phyloP scores from a whole-genome alignment of 2,888 invertebrate genomes.

The Trachelus iudaicus region DNA sequence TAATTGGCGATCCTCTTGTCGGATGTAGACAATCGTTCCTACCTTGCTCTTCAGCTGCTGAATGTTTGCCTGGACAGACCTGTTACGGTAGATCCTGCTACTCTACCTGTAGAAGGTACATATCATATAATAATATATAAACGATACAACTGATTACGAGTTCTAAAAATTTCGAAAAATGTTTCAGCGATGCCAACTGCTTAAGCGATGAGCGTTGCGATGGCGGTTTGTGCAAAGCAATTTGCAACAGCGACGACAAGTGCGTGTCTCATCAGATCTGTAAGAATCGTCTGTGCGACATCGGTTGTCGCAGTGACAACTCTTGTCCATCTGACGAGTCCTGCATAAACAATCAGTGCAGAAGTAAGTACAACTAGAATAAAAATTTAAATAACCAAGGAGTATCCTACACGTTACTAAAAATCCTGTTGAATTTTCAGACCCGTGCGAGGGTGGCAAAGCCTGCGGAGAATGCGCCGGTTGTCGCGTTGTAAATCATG shows the following conservation, averaged over 20 bases:
- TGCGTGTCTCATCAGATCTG: conserved; percentile 87
- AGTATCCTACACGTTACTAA: conserved; percentile 9
- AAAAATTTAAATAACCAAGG: not conserved
- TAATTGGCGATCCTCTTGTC: conserved; percentile 80
- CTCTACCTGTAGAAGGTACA: conserved; percentile 79
- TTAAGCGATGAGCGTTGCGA: conserved; percentile 88
- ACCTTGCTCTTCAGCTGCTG: conserved; percentile 73
- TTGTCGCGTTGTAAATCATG: conserved; percentile 85
- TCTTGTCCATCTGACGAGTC: conserved; percentile 81
- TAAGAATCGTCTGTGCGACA: conserved; percentile 85
- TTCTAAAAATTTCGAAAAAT: not conserved
- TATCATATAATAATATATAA: conserved; percentile 17
- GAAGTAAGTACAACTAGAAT: conserved; percentile 68
- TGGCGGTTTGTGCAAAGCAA: conserved; percentile 82
- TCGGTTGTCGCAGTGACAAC: conserved; percentile 87
- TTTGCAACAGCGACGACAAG: conserved; percentile 87
- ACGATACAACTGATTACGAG: not conserved
- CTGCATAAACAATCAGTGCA: conserved; percentile 85
- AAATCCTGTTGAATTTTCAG: conserved; percentile 62
- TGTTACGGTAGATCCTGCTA: conserved; percentile 86
- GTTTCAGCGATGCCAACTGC: conserved; percentile 81
- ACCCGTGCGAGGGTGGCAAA: conserved; percentile 80
- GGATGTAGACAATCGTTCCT: conserved; percentile 78
- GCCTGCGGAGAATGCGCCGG: conserved; percentile 87
- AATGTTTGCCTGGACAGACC: conserved; percentile 77